Percentiles rank a stretch among this genome's conserved stretches.
phyloP scores from a whole-genome alignment of 1,140 invertebrate species.

The Philotrypesis tridentata region DNA sequence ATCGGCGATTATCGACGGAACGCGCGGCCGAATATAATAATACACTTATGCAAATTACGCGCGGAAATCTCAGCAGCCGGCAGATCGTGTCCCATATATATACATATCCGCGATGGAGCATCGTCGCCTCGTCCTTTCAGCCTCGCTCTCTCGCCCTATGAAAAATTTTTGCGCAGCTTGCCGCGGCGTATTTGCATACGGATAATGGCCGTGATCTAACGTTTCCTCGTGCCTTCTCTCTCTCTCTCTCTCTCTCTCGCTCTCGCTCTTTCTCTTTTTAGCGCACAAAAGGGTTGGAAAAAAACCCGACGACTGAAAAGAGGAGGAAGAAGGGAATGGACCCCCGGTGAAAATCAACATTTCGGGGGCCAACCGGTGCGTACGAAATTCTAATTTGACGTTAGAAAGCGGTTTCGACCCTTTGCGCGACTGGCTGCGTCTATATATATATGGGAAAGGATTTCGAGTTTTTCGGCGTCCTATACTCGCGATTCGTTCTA shows the following conservation, averaged over 20 bases:
- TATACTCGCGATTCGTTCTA: constrained; percentile 40
- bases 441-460: constrained; percentile 46
- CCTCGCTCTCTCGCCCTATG: constrained; percentile 22
- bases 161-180: constrained; percentile 34
- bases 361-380: constrained; percentile 59
- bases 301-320: constrained; percentile 45
- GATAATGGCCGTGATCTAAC: constrained; percentile 40
- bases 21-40: constrained; percentile 7
- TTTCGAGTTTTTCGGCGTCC: constrained; percentile 45
- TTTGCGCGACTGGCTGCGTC: neutral
- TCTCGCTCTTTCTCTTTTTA: no score
- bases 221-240: constrained; percentile 17
- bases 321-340: constrained; percentile 44
- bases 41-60: constrained; percentile 30
- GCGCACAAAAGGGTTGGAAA: constrained; percentile 42
- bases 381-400: constrained; percentile 71
- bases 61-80: constrained; percentile 9
- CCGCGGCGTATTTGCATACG: constrained; percentile 27
- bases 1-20: neutral
- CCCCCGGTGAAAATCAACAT: constrained; percentile 63
- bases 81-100: neutral
- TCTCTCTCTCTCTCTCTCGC: neutral
- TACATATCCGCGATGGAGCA: neutral
- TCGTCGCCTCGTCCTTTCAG: constrained; percentile 7
- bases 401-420: constrained; percentile 58